Evolutionary conservation across 2,888 invertebrate genomes (phyloP).

Genomic region (Crocallis elinguaria): DNA sequence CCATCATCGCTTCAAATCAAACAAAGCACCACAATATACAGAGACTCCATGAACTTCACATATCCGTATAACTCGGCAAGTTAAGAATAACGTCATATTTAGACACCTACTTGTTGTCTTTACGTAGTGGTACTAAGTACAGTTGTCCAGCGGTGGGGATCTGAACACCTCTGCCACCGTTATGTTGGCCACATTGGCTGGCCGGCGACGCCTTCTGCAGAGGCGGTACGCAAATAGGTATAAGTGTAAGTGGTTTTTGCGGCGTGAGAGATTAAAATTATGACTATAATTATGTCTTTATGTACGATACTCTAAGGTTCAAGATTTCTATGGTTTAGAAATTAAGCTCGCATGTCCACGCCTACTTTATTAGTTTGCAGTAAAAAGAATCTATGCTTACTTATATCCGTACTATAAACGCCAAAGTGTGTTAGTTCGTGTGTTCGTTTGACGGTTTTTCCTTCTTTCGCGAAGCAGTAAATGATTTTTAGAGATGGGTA

Average conservation of each 20-base stretch:
- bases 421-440: no score
- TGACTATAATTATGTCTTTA: not conserved
- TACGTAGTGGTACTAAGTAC: conserved; percentile 43
- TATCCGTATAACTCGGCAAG: not conserved
- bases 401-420: no score
- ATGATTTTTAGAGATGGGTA: no score
- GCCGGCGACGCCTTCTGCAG: conserved; percentile 53
- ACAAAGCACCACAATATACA: no score
- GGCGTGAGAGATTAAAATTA: not conserved
- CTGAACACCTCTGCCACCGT: conserved; percentile 42
- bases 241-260: conserved; percentile 7
- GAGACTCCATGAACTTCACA: not conserved
- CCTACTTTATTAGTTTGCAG: no score
- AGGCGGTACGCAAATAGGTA: conserved; percentile 50
- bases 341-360: no score
- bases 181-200: conserved; percentile 54
- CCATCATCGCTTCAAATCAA: no score
- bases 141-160: conserved; percentile 42
- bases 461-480: no score
- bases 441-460: no score
- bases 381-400: no score
- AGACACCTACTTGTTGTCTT: conserved; percentile 18
- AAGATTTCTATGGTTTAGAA: no score
- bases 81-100: conserved; percentile 36
- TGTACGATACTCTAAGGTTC: no score